phyloP scores from a whole-genome alignment of 2,113 vertebrate genomes.

The Tonatia bakeri region DNA sequence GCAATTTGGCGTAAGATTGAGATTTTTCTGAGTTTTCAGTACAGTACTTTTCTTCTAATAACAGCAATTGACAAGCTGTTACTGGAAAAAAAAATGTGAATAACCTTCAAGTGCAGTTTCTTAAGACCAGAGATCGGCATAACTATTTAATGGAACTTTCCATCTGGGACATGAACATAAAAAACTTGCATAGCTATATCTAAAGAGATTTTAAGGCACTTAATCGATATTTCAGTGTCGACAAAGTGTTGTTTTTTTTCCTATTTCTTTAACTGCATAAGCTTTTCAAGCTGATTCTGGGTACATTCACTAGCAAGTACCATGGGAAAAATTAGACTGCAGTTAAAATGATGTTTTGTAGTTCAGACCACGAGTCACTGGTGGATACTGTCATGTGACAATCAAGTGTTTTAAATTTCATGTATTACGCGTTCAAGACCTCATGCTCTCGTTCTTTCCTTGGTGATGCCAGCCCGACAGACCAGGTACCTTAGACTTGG shows the following conservation, averaged over 20 bases:
- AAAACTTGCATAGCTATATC: conserved; percentile 98
- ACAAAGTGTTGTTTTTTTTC: conserved; percentile 70
- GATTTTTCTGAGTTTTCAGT: conserved; percentile 75
- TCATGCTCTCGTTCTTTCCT: conserved; percentile 70
- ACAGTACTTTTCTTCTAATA: conserved; percentile 82
- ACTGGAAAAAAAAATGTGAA: conserved; percentile 74
- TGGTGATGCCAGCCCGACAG: conserved; percentile 10
- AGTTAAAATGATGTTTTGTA: conserved; percentile 64
- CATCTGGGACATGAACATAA: conserved; percentile 80
- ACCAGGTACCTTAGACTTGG: neutral
- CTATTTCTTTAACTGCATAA: conserved; percentile 80
- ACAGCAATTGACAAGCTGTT: conserved; percentile 81
- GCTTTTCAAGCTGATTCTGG: conserved; percentile 77
- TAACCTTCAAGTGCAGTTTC: conserved; percentile 80
- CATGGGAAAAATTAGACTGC: conserved; percentile 68
- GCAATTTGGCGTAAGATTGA: conserved; percentile 80
- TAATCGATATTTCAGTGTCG: conserved; percentile 80
- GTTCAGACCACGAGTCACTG: conserved; percentile 41
- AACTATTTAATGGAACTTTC: conserved; percentile 78
- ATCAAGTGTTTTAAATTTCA: conserved; percentile 74
- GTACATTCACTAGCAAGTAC: conserved; percentile 79
- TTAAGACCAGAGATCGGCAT: conserved; percentile 80
- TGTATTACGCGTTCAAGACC: conserved; percentile 61
- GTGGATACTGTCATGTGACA: conserved; percentile 53
- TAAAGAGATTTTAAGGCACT: conserved; percentile 97